Percentiles rank a stretch among this genome's conserved stretches.
phyloP scores from a whole-genome alignment of 2,113 vertebrate species.

The Protomyctophum bolini region DNA sequence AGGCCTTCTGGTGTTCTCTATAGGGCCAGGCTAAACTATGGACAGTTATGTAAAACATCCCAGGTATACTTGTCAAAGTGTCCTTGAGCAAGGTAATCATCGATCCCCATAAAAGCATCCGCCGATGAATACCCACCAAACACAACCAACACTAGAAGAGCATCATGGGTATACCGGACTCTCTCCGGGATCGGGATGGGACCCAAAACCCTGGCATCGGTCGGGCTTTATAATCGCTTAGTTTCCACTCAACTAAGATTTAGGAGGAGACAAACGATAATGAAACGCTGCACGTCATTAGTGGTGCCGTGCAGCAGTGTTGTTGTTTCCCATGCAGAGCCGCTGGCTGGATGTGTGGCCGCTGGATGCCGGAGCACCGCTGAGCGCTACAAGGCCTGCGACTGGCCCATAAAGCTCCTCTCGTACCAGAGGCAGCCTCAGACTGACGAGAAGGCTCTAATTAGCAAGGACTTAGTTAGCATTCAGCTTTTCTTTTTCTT shows the following conservation, averaged over 20 bases:
- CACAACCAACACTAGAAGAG: no score
- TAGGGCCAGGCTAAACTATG: no score
- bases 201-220: no score
- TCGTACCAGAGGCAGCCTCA: constrained; percentile 45
- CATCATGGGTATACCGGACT: no score
- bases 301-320: background rate
- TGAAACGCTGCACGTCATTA: constrained; percentile 24
- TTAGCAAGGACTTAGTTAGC: constrained; percentile 62
- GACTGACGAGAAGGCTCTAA: constrained; percentile 61
- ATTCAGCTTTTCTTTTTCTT: constrained; percentile 35
- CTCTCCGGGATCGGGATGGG: no score
- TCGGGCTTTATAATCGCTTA: background rate
- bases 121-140: no score
- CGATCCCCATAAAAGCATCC: no score
- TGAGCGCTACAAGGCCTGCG: constrained; percentile 21
- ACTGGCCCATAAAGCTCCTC: constrained; percentile 56
- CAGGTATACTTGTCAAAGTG: no score
- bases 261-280: constrained; percentile 17
- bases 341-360: constrained; percentile 20
- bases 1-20: no score
- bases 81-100: no score
- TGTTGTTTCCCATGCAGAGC: constrained; percentile 10
- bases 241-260: constrained; percentile 9
- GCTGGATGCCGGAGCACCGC: constrained; percentile 14
- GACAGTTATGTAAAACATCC: no score